These are phyloP conservation scores for Colletes collaris DNA, from an alignment of 2,888 invertebrate genomes.

Conservation along the genomic window DNA sequence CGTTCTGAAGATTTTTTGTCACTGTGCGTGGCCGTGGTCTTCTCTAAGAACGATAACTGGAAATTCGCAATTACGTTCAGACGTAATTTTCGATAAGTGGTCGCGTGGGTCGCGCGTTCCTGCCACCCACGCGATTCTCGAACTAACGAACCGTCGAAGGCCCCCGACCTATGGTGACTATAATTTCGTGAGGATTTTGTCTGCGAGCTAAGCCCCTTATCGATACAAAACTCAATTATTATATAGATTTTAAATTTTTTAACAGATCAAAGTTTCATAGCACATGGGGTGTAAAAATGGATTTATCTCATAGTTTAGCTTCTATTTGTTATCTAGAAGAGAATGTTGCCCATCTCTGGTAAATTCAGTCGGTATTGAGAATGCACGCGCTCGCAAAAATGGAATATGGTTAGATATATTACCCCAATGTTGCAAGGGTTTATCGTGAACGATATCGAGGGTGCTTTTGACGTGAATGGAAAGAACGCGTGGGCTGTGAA, in stretches of 20 bases:
- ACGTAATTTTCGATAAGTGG: constrained; percentile 38
- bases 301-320: too few relatives aligned
- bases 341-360: too few relatives aligned
- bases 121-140: constrained; percentile 19
- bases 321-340: too few relatives aligned
- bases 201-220: neutral
- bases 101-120: constrained; percentile 40
- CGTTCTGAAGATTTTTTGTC: too few relatives aligned
- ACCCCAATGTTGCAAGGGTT: too few relatives aligned
- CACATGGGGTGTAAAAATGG: too few relatives aligned
- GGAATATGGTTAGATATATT: too few relatives aligned
- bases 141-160: constrained; percentile 2
- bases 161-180: neutral
- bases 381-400: too few relatives aligned
- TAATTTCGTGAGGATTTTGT: constrained; percentile 28
- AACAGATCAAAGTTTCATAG: too few relatives aligned
- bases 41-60: constrained; percentile 13
- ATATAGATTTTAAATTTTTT: too few relatives aligned
- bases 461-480: constrained; percentile 8
- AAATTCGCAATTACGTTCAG: constrained; percentile 23
- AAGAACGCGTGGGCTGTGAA: neutral
- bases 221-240: neutral
- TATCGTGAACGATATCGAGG: neutral
- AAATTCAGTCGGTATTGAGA: too few relatives aligned
- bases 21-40: too few relatives aligned